Percentiles rank a stretch among this genome's conserved stretches.
phyloP scores from a whole-genome alignment of 1,140 invertebrate genomes.

The Nebria ingens region DNA sequence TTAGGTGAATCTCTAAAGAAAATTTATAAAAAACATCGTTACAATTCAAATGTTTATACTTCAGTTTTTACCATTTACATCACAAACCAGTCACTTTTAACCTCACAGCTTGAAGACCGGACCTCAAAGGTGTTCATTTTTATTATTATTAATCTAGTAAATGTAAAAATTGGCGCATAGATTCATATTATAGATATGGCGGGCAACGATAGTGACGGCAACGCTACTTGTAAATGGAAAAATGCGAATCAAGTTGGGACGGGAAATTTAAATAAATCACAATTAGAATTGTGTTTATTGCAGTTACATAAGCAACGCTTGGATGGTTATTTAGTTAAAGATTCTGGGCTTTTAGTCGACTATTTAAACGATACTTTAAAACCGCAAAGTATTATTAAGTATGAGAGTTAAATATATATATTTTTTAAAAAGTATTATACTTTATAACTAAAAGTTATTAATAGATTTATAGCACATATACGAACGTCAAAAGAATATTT shows the following conservation, averaged over 20 bases:
- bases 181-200: slow-evolving; percentile 10
- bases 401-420: too few relatives aligned
- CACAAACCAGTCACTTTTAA: neutral
- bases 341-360: neutral
- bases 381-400: neutral
- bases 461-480: slow-evolving; percentile 17
- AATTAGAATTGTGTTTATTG: neutral
- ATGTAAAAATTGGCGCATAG: too few relatives aligned
- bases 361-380: neutral
- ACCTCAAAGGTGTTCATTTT: neutral
- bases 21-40: too few relatives aligned
- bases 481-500: slow-evolving; percentile 17
- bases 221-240: neutral
- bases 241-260: neutral
- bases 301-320: neutral
- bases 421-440: neutral
- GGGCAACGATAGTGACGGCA: neutral
- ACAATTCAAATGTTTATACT: neutral
- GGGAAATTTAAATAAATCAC: neutral
- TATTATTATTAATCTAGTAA: too few relatives aligned
- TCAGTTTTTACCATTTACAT: neutral
- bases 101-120: neutral
- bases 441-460: neutral
- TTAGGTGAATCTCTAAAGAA: too few relatives aligned
- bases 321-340: neutral